Evolutionary conservation across 2,888 invertebrate genomes (phyloP), one percentile per base, ranked within the genome.

Genomic region (Campopleginae sp.): DNA sequence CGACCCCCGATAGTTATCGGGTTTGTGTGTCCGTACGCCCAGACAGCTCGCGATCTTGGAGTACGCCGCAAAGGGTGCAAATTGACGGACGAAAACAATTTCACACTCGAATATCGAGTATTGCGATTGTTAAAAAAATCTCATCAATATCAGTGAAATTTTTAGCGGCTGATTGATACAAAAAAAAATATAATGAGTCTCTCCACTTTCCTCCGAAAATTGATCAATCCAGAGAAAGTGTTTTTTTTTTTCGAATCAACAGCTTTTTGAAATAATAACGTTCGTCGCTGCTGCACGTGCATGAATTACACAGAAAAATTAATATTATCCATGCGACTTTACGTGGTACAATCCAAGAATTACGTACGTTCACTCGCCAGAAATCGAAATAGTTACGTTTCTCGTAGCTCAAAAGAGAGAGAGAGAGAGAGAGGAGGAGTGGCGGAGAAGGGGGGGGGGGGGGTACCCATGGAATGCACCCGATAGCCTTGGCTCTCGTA

Each of bases 401-500:
- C 77, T 68, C 77, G 66, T 48, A 51, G 65, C n/a, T 44, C 17
- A 31, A 46, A 38, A 38, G 38, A 31, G 61, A 44, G 2, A 19
- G 51, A 23, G 38, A n/a, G n/a, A n/a, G n/a, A n/a, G n/a, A n/a
- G 38, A 12, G 33, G 48, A 12, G 70, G 70, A 19, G 33, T 33
- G 48, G 61, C 63, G 71, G 80, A 72, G 46, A 17, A 0, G 84
- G 85, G 87, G 44, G 10, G 63, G 51, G 72, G n/a, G 17, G 46
- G 70, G 17, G 23, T 7, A 12, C 87, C 82, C 84, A 82, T 86
- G 90, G 91, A 91, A 91, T 91, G 90, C 89, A 90, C 92, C 92
- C 92, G 92, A 92, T 92, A 92, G 91, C 91, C 92, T 92, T 92
- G 92, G 92, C 92, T 91, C 88, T 46, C 63, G 48, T 89, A 87